Percentiles rank a stretch among this genome's conserved stretches.
phyloP scores from a whole-genome alignment of 2,797 vertebrate genomes.

The Microctenopoma lineatum region DNA sequence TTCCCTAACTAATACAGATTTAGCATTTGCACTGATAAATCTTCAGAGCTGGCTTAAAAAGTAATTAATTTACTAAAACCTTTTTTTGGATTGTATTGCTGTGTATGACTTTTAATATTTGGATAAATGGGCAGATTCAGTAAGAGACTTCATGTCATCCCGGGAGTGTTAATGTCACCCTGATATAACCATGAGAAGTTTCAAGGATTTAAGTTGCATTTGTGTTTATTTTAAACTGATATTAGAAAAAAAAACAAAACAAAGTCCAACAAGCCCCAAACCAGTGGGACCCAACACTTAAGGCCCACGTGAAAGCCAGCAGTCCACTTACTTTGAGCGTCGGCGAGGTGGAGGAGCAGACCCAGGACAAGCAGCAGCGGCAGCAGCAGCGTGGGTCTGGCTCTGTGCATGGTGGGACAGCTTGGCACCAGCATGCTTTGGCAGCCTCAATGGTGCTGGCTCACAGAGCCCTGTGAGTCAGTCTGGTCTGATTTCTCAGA shows the following conservation, averaged over 20 bases:
- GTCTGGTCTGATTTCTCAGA: constrained; percentile 88
- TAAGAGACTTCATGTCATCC: not conserved
- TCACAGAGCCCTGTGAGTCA: constrained; percentile 87
- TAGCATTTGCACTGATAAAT: not conserved
- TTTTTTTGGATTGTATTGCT: not conserved
- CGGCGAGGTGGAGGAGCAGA: constrained; percentile 86
- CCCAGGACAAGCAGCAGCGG: constrained; percentile 87
- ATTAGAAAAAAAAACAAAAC: not conserved
- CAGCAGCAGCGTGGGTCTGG: constrained; percentile 88
- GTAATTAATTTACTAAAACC: not conserved
- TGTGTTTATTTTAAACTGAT: constrained; percentile 6
- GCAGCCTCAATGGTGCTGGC: constrained; percentile 89
- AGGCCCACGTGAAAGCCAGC: constrained; percentile 45
- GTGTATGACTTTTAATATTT: not conserved
- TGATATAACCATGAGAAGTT: not conserved
- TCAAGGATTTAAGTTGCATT: not conserved
- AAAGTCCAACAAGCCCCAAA: constrained; percentile 4
- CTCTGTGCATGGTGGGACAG: constrained; percentile 90
- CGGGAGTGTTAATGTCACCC: not conserved
- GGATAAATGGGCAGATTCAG: not conserved
- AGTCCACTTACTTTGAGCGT: constrained; percentile 92
- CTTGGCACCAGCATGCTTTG: constrained; percentile 90
- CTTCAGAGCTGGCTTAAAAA: not conserved
- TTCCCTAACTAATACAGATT: not conserved
- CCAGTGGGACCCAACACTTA: constrained; percentile 26